Base-by-base conservation (phyloP, 2,888 invertebrate species). In the Dolomedes plantarius region DNA sequence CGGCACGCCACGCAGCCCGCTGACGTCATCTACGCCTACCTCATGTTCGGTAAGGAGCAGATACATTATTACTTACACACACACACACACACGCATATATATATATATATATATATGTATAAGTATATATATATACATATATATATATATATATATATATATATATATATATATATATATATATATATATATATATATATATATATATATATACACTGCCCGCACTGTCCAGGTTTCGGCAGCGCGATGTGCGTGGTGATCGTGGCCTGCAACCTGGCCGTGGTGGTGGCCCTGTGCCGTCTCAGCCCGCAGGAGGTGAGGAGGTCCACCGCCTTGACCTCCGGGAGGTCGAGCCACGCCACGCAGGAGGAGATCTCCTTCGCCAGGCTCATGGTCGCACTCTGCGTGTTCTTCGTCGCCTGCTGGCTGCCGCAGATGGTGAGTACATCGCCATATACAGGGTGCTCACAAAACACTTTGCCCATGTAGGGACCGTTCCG, bases 341-440 rank as follows among this genome's bases (percentile, higher is more conserved):
- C 77, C 39, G 39, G 76, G 46, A 78, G 82, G 11, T 82, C 88
- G 19, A 89, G 88, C 81, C 88, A 89, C 67, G 93, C 94, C 89
- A 95, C 96, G 0, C 94, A 94, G 0, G 96, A 96, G 91, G 96
- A 96, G 91, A 93, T 96, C 73, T 95, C 96, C 87, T 96, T 97
- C 91, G 96, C 96, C 89, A 94, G 95, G 89, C 93, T 96, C 64
- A 96, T 96, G 96, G 95, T 95, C 0, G 94, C 95, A 73, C 93
- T 97, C 62, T 96, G 96, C 88, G 94, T 96, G 88, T 94, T 95
- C 32, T 96, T 96, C 91, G 94, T 96, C 90, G 92, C 95, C 64
- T 96, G 96, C 92, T 97, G 96, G 96, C 93, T 96, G 92, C 96
- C 96, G 29, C 96, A 96, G 92, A 94, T 96, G 95, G 96, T 96